Evolutionary conservation across 1,140 invertebrate genomes (phyloP).

Genomic region (Philopotamus ludificatus): DNA sequence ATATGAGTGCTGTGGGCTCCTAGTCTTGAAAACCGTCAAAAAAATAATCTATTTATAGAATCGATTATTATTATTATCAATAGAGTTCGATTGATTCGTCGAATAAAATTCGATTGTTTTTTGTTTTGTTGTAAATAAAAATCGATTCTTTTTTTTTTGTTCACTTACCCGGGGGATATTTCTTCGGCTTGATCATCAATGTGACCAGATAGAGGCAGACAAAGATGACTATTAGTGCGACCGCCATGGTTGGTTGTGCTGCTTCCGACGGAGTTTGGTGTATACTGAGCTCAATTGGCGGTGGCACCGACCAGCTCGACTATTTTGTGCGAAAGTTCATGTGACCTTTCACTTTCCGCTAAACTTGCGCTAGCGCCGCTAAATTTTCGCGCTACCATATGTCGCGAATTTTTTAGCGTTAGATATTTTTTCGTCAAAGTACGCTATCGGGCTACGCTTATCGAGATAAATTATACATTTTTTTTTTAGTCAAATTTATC

Average conservation of each 20-base stretch:
- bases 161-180: conserved; percentile 31
- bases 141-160: background rate
- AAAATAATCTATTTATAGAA: too few species aligned
- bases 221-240: conserved; percentile 22
- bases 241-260: conserved; percentile 18
- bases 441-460: too few species aligned
- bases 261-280: background rate
- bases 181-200: conserved; percentile 33
- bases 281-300: background rate
- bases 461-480: too few species aligned
- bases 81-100: background rate
- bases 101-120: background rate
- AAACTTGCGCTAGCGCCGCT: too few species aligned
- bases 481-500: too few species aligned
- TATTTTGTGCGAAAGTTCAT: background rate
- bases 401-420: too few species aligned
- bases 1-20: too few species aligned
- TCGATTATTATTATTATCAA: background rate
- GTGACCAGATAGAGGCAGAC: conserved; percentile 18
- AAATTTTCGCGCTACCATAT: too few species aligned
- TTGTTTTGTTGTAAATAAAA: background rate
- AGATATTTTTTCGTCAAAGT: too few species aligned
- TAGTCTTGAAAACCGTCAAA: too few species aligned
- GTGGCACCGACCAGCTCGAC: conserved; percentile 44
- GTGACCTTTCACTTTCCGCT: background rate